Base-by-base conservation (phyloP, 2,797 vertebrate species). In the Spheniscus humboldti region DNA sequence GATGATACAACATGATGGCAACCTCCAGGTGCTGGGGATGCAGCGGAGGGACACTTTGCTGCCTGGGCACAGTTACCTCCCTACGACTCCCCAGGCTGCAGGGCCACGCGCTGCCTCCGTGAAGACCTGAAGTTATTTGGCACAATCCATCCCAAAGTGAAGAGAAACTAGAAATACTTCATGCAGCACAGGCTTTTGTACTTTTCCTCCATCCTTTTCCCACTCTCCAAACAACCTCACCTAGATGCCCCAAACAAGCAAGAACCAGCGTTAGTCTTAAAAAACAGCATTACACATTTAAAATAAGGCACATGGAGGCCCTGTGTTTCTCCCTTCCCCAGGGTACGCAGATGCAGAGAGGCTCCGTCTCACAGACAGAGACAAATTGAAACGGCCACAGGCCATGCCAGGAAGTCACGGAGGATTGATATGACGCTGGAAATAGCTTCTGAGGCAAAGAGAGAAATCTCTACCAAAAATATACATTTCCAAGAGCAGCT, bases 101-200 rank as follows among this genome's bases (percentile, higher is more conserved):
- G 11, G 16, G 31, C 53, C 24, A 27, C 0, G 0, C 0, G 3
- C 7, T 91, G 18, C 4, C 25, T 91, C 20, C 2, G 2, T 2
- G 4, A 66, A 71, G 20, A 11, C n/a, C 31, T 86, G 68, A 76
- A 57, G 19, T 7, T 67, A 22, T 33, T 62, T 78, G 39, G 31
- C 47, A 59, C 50, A 91, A 52, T 67, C 31, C 20, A 60, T 9
- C 28, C 24, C 41, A 30, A 77, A 75, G 31, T 15, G 10, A 74
- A 73, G 12, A 43, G 33, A 76, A 86, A 67, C 5, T 41, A 62
- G 43, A 76, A 83, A 75, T 4, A 10, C 7, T 28, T 5, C 2
- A 52, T 5, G 8, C 1, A 60, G 43, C 13, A 11, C 43, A 76
- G 33, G 5, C 0, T 8, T 18, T 60, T 73, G 20, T 25, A 39